Evolutionary conservation across 1,140 invertebrate species (phyloP).

Genomic region (Bathynomus jamesi): DNA sequence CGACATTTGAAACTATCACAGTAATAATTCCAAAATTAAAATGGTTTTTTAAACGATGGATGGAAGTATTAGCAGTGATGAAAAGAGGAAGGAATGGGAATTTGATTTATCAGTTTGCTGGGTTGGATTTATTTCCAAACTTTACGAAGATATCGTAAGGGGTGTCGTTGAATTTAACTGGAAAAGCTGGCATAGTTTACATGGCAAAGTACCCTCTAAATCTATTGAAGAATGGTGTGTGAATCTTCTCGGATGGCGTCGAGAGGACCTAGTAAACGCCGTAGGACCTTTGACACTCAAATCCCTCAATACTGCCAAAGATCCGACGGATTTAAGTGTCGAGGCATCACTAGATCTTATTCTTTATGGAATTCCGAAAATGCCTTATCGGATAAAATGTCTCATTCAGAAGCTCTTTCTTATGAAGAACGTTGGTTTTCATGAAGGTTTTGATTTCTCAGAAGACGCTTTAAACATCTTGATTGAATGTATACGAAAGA

Average conservation of each 20-base stretch:
- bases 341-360: constrained; percentile 4
- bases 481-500: background rate
- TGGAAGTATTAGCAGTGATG: too few relatives aligned
- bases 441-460: background rate
- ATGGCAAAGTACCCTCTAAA: background rate
- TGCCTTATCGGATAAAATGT: background rate
- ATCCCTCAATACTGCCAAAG: background rate
- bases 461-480: background rate
- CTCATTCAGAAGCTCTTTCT: background rate
- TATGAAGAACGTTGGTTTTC: background rate
- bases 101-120: too few relatives aligned
- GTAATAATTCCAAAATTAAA: too few relatives aligned
- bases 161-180: background rate
- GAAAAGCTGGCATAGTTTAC: background rate
- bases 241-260: constrained; percentile 4
- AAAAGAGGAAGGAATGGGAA: too few relatives aligned
- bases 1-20: too few relatives aligned
- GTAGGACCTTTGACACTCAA: constrained; percentile 1
- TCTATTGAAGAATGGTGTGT: constrained; percentile 8
- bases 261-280: constrained; percentile 11
- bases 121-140: background rate
- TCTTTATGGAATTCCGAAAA: background rate
- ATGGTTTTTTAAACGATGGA: too few relatives aligned
- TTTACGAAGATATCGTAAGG: background rate
- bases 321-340: constrained; percentile 4